Evolutionary conservation across 2,888 invertebrate species (phyloP), one percentile per base, ranked within the genome.

Genomic region (Rhamphomyia laevipes): DNA sequence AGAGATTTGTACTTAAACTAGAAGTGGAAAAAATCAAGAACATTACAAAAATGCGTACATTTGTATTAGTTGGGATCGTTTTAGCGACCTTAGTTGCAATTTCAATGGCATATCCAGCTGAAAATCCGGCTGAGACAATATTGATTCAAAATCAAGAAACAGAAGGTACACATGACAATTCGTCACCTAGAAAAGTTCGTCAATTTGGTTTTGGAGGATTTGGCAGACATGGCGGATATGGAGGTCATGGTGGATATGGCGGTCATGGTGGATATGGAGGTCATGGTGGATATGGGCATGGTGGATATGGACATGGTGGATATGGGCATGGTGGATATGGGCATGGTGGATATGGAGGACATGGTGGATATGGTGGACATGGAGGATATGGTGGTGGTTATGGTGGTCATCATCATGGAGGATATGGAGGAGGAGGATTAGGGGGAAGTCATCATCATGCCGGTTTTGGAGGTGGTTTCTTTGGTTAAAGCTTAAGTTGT

Each of bases 121-220:
- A 30, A 30, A 30, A 30, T 30, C 30, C 11, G 6, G 30, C 30
- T 30, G 30, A 30, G 6, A 6, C 6, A 30, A 9, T 30, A 30
- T 6, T 30, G 30, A 11, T 9, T 11, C 7, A 9, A 9, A 30
- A 30, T 30, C 7, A 11, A 6, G 30, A 30, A 9, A 30, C 30
- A 9, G 30, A 33, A 6, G 10, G 12, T 9, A 9, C 11, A 51
- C 60, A 61, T 44, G 60, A 57, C 44, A 60, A 61, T 52, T 55
- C 53, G 49, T 58, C 58, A 17, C 55, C 49, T 27, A 56, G 61
- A 47, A 47, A 53, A 33, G 56, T 54, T n/a, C 57, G 61, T 30
- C 57, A 57, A 33, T 54, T 51, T 23, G 55, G 58, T 0, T 4
- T 3, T 21, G 49, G 47, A 43, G 51, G 54, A 11, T 7, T 2